Evolutionary conservation across 2,113 vertebrate species (phyloP).

Genomic region (Montifringilla adamsi): DNA sequence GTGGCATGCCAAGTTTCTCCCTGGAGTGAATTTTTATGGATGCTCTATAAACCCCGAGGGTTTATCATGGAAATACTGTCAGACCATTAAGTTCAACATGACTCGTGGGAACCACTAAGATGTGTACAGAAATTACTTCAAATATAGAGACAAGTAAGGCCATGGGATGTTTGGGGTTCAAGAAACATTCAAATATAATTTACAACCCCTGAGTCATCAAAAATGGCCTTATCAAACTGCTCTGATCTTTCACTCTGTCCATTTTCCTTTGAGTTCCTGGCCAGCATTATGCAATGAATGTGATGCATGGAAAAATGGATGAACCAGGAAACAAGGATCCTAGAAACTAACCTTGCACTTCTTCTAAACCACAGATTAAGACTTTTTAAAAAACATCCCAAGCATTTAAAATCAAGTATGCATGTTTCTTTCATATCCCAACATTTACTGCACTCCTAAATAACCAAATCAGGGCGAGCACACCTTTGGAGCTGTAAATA

Average conservation of each 20-base stretch:
- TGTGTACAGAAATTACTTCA: not conserved
- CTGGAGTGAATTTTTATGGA: constrained; percentile 42
- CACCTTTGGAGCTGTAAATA: not conserved
- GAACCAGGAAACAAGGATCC: not conserved
- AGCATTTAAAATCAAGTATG: not conserved
- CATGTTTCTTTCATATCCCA: not conserved
- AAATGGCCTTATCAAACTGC: not conserved
- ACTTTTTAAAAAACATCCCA: not conserved
- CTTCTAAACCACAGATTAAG: not conserved
- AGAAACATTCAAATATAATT: not conserved
- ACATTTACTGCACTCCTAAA: not conserved
- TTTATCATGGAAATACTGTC: constrained; percentile 40
- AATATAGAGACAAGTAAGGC: not conserved
- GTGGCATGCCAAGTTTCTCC: not conserved
- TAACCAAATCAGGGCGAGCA: not conserved
- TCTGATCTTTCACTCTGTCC: not conserved
- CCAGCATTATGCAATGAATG: not conserved
- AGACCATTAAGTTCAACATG: constrained; percentile 37
- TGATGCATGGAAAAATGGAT: not conserved
- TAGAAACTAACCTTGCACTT: not conserved
- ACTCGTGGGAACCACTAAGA: constrained; percentile 21
- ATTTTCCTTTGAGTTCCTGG: not conserved
- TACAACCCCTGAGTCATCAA: not conserved
- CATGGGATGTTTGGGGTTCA: not conserved
- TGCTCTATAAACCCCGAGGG: constrained; percentile 27